These are phyloP conservation scores for Scaptomyza caliginosa DNA, from an alignment of 2,888 invertebrate species.

Conservation along the genomic window DNA sequence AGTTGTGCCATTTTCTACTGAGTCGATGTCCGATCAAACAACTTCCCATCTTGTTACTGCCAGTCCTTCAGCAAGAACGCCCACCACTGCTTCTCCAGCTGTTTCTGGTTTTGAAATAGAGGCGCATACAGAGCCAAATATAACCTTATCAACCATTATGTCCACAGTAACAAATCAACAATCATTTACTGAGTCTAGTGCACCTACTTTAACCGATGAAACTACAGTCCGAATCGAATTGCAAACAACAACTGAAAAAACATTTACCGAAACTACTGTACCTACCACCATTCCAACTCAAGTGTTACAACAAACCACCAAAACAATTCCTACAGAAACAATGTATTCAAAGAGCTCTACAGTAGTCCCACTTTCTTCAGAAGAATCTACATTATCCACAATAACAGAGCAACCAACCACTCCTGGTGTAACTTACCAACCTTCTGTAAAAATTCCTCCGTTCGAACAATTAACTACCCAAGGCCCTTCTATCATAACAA, in stretches of 20 bases:
- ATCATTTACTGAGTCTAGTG: background rate
- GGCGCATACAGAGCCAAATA: too few species aligned
- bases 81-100: background rate
- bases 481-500: too few species aligned
- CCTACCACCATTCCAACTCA: background rate
- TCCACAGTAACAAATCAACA: background rate
- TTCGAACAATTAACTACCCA: too few species aligned
- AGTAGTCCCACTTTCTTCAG: background rate
- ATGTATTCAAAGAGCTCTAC: background rate
- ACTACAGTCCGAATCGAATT: background rate
- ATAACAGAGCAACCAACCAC: background rate
- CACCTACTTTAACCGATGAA: background rate
- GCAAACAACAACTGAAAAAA: background rate
- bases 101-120: background rate
- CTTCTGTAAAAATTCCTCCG: too few species aligned
- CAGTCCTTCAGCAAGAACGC: background rate
- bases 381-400: background rate
- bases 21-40: background rate
- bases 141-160: too few species aligned
- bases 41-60: background rate
- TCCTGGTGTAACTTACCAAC: background rate
- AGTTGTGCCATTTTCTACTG: background rate
- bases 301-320: too few species aligned
- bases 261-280: background rate
- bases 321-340: background rate